A percentile compares a stretch with the other conserved stretches of the same genome.
Evolutionary conservation across 2,888 invertebrate species (phyloP).

Genomic region (Netelia virgata): DNA sequence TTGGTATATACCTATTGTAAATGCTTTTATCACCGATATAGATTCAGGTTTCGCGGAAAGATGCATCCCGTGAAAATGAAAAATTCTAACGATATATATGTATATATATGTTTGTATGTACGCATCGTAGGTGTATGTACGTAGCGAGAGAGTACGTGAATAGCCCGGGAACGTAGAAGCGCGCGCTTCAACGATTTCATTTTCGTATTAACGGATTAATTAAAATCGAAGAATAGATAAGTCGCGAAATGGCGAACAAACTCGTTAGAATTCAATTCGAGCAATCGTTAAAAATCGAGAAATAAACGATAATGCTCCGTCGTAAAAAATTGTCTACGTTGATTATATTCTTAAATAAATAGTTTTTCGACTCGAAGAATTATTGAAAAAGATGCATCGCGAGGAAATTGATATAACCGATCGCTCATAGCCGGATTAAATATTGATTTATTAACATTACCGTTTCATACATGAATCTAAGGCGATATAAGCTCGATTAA

Average conservation of each 20-base stretch:
- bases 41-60: slow-evolving; percentile 14
- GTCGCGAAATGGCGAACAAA: slow-evolving; percentile 4
- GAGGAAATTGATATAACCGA: no score
- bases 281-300: background rate
- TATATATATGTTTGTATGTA: background rate
- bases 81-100: slow-evolving; percentile 22
- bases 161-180: background rate
- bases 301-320: background rate
- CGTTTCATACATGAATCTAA: no score
- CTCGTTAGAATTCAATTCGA: slow-evolving; percentile 11
- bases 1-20: slow-evolving; percentile 1
- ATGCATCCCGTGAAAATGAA: slow-evolving; percentile 23
- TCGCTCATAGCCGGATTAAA: no score
- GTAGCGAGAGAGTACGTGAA: background rate
- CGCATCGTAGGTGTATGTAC: background rate
- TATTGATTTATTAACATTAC: no score
- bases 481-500: no score
- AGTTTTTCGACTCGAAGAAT: no score
- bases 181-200: slow-evolving; percentile 43
- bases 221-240: slow-evolving; percentile 20
- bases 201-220: slow-evolving; percentile 53
- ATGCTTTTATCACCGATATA: slow-evolving; percentile 29
- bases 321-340: no score
- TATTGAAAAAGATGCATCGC: no score
- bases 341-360: no score